Evolutionary conservation across 2,888 invertebrate genomes (phyloP).

Genomic region (Epirrhoe alternata): DNA sequence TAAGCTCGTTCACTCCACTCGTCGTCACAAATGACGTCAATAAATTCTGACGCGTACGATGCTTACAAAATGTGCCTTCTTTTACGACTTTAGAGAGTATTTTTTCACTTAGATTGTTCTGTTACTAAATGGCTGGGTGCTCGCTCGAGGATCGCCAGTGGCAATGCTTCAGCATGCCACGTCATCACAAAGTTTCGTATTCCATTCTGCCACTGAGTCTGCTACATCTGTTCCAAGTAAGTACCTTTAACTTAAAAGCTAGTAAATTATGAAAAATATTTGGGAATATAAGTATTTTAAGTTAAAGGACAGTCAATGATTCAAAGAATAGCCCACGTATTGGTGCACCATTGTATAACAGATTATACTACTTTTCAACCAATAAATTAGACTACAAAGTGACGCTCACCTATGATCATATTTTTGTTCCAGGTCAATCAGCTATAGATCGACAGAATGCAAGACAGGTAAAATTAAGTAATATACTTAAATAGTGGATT

Average conservation of each 20-base stretch:
- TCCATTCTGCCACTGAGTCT: conserved; percentile 56
- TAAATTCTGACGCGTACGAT: too few relatives aligned
- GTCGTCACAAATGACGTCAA: too few relatives aligned
- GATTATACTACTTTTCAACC: too few relatives aligned
- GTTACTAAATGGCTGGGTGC: conserved; percentile 57
- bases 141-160: conserved; percentile 58
- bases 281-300: too few relatives aligned
- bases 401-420: background rate
- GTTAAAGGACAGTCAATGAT: too few relatives aligned
- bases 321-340: too few relatives aligned
- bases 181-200: conserved; percentile 72
- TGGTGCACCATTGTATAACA: too few relatives aligned
- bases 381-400: too few relatives aligned
- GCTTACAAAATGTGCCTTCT: too few relatives aligned
- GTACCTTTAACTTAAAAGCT: background rate
- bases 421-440: conserved; percentile 49
- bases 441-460: conserved; percentile 47
- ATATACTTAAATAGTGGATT: too few relatives aligned
- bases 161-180: conserved; percentile 76
- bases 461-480: conserved; percentile 49
- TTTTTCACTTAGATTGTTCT: conserved; percentile 50
- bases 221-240: conserved; percentile 51
- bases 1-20: too few relatives aligned
- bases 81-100: background rate
- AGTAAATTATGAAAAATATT: background rate